Base-by-base conservation (phyloP, 2,888 invertebrate genomes). In the Mesodorylaimus sp. region DNA sequence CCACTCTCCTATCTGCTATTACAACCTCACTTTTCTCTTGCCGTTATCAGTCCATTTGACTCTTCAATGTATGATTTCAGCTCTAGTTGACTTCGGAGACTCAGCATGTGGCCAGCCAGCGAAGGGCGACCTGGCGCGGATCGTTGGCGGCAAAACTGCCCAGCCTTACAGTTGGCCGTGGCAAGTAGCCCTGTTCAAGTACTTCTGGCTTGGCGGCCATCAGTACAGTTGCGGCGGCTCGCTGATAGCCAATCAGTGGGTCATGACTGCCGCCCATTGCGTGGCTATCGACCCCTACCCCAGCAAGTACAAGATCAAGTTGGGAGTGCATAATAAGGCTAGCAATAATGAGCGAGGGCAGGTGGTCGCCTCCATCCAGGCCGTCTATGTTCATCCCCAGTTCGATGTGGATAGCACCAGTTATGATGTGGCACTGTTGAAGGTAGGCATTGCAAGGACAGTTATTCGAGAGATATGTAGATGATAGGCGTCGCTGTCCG, bases 381-480 rank as follows among this genome's bases (percentile, higher is more conserved):
- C 41, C 24, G 50, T 55, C 37, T 46, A 54, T 25, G 49, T 55
- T 38, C 50, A 55, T 39, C 55, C 55, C 24, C 10, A 55, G 25
- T 55, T 53, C 50, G 37, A 50, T 16, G 41, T 46, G 1, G 23
- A 44, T 3, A 36, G 37, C 16, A n/a, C 21, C 10, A 38, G 46
- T 19, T 47, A 45, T 21, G 55, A 55, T 47, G 52, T 55, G 19
- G 46, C 54, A n/a, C 50, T 55, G 37, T 47, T 55, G 36, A 48
- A 55, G 50, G 48, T 55, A 41, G 7, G 41, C 7, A 10, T 45
- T 27, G 16, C 10, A 16, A 7, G 32, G 10, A 10, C 32, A 32
- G 16, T 10, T 16, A 16, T 32, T 32, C 7, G 32, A 32, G 16
- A 86, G 87, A 0, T 55, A 68, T 13, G 52, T n/a, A n/a, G n/a